These are phyloP conservation scores for Macrosoma leucophasiata DNA, from an alignment of 2,888 invertebrate species.

Conservation along the genomic window DNA sequence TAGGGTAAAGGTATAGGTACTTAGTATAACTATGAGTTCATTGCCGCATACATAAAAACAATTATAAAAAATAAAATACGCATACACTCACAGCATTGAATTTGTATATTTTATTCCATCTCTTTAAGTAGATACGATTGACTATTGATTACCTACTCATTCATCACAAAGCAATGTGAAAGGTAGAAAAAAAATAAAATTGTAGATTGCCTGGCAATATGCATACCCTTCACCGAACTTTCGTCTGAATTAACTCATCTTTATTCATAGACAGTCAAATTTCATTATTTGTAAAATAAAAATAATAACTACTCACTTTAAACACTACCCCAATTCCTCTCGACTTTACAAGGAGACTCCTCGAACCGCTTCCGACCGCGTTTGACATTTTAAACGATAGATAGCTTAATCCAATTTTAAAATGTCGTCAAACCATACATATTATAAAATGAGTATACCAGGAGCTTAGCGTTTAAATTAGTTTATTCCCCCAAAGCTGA, in stretches of 20 bases:
- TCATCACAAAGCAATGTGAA: constrained; percentile 42
- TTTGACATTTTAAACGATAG: no score
- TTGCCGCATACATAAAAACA: no score
- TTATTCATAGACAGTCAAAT: constrained; percentile 23
- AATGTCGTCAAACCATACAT: constrained; percentile 61
- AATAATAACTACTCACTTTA: no score
- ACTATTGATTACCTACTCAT: constrained; percentile 36
- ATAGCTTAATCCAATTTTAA: constrained; percentile 57
- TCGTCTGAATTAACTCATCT: constrained; percentile 32
- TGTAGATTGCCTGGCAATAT: constrained; percentile 69
- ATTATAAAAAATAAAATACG: no score
- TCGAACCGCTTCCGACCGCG: no score
- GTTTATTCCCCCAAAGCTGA: constrained; percentile 69
- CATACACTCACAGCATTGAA: no score
- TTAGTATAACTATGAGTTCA: no score
- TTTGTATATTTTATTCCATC: no score
- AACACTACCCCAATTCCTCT: no score
- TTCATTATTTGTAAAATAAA: no score
- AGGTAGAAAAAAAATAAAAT: constrained; percentile 49
- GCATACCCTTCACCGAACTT: constrained; percentile 43
- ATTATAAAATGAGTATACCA: constrained; percentile 66
- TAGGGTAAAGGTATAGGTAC: no score
- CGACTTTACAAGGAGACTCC: no score
- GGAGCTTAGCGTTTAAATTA: constrained; percentile 74
- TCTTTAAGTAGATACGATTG: constrained; percentile 27